These are phyloP conservation scores for Magallana ariakensis DNA, from an alignment of 1,140 invertebrate genomes.

Conservation along the genomic window DNA sequence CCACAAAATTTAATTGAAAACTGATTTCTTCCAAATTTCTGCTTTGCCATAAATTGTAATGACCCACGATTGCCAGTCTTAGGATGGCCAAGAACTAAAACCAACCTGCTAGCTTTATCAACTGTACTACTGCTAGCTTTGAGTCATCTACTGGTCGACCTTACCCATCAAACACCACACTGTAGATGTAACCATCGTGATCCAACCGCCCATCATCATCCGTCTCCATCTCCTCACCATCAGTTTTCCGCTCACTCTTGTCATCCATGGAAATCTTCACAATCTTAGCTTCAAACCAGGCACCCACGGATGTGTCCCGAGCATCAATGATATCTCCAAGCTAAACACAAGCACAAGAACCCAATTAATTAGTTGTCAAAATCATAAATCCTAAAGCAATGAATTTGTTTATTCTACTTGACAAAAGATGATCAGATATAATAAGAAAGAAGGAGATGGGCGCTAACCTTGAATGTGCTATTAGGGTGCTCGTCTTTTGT, in stretches of 20 bases:
- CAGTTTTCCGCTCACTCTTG: constrained; percentile 36
- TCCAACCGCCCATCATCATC: constrained; percentile 1
- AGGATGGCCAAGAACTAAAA: no score
- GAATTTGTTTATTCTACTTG: no score
- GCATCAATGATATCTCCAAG: constrained; percentile 88
- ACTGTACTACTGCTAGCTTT: no score
- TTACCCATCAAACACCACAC: constrained; percentile 79
- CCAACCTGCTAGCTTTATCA: no score
- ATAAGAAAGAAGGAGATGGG: neutral
- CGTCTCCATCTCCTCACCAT: constrained; percentile 35
- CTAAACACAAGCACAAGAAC: constrained; percentile 67
- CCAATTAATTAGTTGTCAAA: no score
- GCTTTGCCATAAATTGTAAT: no score
- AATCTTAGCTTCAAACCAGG: constrained; percentile 81
- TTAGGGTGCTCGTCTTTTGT: neutral
- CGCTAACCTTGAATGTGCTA: constrained; percentile 61
- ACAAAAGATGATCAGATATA: no score
- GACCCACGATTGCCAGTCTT: no score
- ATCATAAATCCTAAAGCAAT: no score
- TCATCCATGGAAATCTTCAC: constrained; percentile 69
- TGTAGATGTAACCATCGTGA: constrained; percentile 76
- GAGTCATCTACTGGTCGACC: constrained; percentile 34
- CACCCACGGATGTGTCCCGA: constrained; percentile 80
- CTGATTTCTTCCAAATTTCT: no score
- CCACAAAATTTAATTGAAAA: no score